These are phyloP conservation scores for Heteromurus nitidus DNA, from an alignment of 2,888 invertebrate species.

Conservation along the genomic window DNA sequence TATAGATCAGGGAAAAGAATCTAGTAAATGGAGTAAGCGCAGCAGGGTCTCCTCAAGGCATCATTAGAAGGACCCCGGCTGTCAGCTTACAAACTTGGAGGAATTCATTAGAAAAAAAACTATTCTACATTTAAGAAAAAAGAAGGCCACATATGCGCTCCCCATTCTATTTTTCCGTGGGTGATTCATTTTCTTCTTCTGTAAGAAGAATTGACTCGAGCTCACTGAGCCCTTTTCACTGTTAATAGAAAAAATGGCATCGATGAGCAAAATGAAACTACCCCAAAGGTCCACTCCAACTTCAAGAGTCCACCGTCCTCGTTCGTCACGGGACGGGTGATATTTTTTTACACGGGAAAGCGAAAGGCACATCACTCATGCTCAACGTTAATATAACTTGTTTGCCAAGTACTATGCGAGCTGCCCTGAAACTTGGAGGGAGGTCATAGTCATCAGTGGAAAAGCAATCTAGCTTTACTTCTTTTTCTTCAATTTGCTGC, in stretches of 20 bases:
- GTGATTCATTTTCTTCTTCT: conserved; percentile 18
- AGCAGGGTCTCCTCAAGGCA: conserved; percentile 28
- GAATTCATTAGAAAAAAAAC: conserved; percentile 41
- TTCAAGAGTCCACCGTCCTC: too few relatives aligned
- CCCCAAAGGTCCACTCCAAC: not conserved
- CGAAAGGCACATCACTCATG: not conserved
- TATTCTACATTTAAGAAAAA: not conserved
- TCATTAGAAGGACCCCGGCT: conserved; percentile 50
- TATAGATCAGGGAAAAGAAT: conserved; percentile 41
- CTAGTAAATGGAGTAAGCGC: conserved; percentile 29
- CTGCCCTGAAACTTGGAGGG: too few relatives aligned
- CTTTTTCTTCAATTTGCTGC: too few relatives aligned
- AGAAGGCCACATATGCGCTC: too few relatives aligned
- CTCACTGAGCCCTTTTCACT: conserved; percentile 7
- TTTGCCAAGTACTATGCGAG: too few relatives aligned
- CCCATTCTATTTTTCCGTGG: too few relatives aligned
- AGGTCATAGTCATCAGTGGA: too few relatives aligned
- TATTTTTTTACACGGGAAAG: too few relatives aligned
- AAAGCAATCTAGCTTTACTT: too few relatives aligned
- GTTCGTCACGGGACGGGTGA: not conserved
- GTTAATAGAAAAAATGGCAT: conserved; percentile 22
- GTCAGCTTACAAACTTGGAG: conserved; percentile 37
- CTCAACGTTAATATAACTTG: not conserved
- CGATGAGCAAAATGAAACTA: conserved; percentile 27
- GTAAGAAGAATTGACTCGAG: not conserved